phyloP scores from a whole-genome alignment of 2,888 invertebrate species.

The Scelioninae gen. 1 region DNA sequence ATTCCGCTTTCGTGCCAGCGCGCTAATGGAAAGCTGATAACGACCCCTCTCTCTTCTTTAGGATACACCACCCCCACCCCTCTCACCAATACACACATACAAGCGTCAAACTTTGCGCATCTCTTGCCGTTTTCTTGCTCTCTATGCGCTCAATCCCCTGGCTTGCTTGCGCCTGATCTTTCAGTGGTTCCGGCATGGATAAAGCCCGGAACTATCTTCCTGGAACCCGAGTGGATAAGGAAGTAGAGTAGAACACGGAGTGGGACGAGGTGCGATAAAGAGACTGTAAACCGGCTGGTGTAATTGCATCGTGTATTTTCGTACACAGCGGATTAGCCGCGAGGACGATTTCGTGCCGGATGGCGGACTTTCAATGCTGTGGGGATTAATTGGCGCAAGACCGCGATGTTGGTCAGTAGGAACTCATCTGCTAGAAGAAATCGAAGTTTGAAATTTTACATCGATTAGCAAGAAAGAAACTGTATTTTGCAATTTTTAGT shows the following conservation, averaged over 20 bases:
- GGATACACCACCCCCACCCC: no score
- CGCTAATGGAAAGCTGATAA: constrained; percentile 67
- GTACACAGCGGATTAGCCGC: constrained; percentile 14
- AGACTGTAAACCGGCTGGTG: constrained; percentile 29
- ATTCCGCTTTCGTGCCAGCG: constrained; percentile 61
- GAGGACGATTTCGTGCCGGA: neutral
- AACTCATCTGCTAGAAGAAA: no score
- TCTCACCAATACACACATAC: no score
- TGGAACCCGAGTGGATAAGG: constrained; percentile 43
- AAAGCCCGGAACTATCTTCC: constrained; percentile 21
- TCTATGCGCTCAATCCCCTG: no score
- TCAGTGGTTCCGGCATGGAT: no score
- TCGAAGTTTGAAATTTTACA: no score
- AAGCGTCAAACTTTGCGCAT: constrained; percentile 15
- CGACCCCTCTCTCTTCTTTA: constrained; percentile 12
- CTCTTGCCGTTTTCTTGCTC: constrained; percentile 25
- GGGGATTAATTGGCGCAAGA: constrained; percentile 1
- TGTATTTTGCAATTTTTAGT: no score
- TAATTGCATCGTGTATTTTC: constrained; percentile 10
- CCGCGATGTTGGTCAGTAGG: constrained; percentile 4
- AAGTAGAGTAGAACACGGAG: constrained; percentile 35
- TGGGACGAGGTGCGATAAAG: constrained; percentile 26
- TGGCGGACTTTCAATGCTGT: constrained; percentile 13
- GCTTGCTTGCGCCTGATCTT: no score
- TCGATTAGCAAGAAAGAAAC: no score